Conservation (phyloP, 2,888 invertebrate genomes). For the Calameuta filiformis region DNA sequence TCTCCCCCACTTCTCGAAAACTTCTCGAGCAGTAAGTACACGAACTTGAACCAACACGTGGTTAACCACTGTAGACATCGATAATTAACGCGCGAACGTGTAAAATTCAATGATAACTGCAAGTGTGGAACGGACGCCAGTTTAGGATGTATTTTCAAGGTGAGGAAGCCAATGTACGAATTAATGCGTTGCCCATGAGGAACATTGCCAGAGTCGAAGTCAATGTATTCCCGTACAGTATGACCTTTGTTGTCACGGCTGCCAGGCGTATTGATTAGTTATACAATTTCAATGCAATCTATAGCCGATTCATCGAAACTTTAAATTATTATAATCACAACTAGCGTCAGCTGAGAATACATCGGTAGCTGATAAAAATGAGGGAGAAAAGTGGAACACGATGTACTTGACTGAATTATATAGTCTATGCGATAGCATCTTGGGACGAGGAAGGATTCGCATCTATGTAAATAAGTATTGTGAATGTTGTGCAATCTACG, state of each 20-base stretch:
- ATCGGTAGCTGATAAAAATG: not conserved
- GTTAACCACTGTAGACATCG: not conserved
- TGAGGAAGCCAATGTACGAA: conserved; percentile 8
- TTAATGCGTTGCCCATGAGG: conserved; percentile 4
- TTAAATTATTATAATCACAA: not conserved
- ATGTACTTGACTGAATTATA: conserved; percentile 19
- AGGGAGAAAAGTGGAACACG: conserved; percentile 9
- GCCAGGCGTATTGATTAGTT: not conserved
- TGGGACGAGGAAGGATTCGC: conserved; percentile 16
- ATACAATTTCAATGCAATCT: not conserved
- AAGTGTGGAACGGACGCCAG: not conserved
- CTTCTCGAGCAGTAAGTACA: not conserved
- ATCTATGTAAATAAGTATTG: conserved; percentile 1
- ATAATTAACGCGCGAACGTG: not conserved
- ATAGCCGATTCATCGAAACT: not conserved
- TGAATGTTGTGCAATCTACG: not conserved
- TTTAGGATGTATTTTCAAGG: not conserved
- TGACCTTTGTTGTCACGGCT: not conserved
- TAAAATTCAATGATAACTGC: not conserved
- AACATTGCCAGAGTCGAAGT: not conserved
- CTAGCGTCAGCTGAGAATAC: not conserved
- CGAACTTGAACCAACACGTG: conserved; percentile 1
- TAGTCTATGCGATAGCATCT: not conserved
- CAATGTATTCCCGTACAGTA: not conserved
- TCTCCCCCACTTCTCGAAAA: conserved; percentile 21